Base-by-base conservation (phyloP, 2,113 vertebrate genomes). In the Leucopsar rothschildi region DNA sequence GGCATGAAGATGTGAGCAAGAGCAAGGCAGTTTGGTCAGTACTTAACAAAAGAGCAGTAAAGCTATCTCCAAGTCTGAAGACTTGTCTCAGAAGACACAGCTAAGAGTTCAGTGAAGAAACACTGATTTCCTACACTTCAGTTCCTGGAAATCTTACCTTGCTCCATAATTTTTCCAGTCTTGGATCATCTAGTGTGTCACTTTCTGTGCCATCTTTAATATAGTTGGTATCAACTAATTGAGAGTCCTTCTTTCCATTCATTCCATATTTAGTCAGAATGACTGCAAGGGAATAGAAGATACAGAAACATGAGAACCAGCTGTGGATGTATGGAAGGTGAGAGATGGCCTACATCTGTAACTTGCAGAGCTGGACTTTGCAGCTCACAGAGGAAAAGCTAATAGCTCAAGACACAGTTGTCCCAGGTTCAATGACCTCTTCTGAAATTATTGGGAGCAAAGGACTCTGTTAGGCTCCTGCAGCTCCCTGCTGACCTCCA, bases 141-240 rank as follows among this genome's bases (percentile, higher is more conserved):
- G 16, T 61, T 82, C 17, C 55, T 24, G 29, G 65, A 86, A 91
- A 40, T 18, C 5, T 42, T 57, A 83, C 99, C 98, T 99, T 99
- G 97, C 99, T 99, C 99, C 99, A 99, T 50, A 99, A 96, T 94
- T 99, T 99, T 90, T 99, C 99, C 92, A 99, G 97, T 86, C 98
- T 97, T 53, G 99, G 99, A 92, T 99, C 99, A 15, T 98, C 98
- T 86, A 99, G 98, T 6, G 88, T 81, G 65, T 99, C 98, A 3
- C 98, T 98, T 39, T 98, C 98, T 44, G 96, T 90, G 65, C 90
- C 63, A 14, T 98, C 98, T 86, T 98, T 98, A 79, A 99, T 96
- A 22, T 96, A 98, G 94, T 99, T 99, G 95, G 97, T 98, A 86
- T 98, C 98, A 83, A 97, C 59, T 1, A 97, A 87, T 2, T 98